Percentiles rank a stretch among this genome's conserved stretches.
Conservation (phyloP, 2,888 invertebrate species). For the Dasysyrphus tricinctus region DNA sequence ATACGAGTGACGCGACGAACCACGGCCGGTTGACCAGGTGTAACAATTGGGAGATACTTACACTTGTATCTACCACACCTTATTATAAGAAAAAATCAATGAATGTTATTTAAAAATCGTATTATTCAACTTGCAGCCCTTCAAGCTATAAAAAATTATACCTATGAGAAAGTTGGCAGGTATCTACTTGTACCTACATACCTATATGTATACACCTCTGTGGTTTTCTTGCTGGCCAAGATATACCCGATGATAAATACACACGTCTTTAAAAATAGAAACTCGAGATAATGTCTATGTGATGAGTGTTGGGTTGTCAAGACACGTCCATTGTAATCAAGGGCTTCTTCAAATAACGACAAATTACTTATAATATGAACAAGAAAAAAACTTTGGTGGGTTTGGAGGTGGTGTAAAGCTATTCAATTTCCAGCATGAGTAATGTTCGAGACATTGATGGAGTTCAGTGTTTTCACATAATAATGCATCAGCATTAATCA, state of each 20-base stretch:
- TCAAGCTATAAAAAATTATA: slow-evolving; percentile 21
- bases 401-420: not conserved
- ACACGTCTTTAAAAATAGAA: slow-evolving; percentile 40
- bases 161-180: not conserved
- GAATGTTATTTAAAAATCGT: slow-evolving; percentile 18
- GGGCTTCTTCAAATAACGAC: slow-evolving; percentile 41
- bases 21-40: no score
- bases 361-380: not conserved
- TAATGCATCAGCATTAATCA: slow-evolving; percentile 10
- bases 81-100: slow-evolving; percentile 28
- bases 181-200: no score
- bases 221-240: not conserved
- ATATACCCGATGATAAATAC: slow-evolving; percentile 24
- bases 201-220: not conserved
- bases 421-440: slow-evolving; percentile 9
- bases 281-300: not conserved
- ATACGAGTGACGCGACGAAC: not conserved
- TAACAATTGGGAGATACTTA: no score
- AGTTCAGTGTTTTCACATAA: not conserved
- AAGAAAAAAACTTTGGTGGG: not conserved
- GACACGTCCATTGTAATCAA: slow-evolving; percentile 11
- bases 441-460: slow-evolving; percentile 10
- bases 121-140: not conserved
- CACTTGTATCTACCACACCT: not conserved
- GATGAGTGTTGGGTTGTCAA: not conserved